Conservation (phyloP, 35 echinoderm and acorn worm genomes). For the Apostichopus californicus region DNA sequence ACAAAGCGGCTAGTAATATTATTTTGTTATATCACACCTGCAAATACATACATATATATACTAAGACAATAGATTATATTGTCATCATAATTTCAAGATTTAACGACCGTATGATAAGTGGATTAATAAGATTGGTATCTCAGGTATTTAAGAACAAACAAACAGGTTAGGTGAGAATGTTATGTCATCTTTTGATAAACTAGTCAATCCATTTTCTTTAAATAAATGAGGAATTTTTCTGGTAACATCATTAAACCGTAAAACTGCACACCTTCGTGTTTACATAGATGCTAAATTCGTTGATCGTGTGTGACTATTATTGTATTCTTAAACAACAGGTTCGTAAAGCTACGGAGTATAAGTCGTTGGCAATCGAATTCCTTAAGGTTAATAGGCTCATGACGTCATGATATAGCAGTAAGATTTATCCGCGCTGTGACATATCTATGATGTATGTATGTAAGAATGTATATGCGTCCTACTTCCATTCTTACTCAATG, state of each 20-base stretch:
- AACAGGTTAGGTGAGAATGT: background rate
- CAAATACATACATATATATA: background rate
- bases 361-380: background rate
- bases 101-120: background rate
- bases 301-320: background rate
- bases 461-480: background rate
- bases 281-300: conserved; percentile 6
- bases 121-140: conserved; percentile 4
- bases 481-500: background rate
- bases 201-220: background rate
- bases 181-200: background rate
- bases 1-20: background rate
- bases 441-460: background rate
- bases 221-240: conserved; percentile 22
- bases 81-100: background rate
- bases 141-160: conserved; percentile 29
- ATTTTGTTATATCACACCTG: background rate
- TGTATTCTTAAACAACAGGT: conserved; percentile 22
- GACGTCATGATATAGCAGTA: background rate
- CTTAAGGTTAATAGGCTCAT: background rate
- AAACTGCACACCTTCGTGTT: conserved; percentile 35
- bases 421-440: background rate
- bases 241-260: conserved; percentile 23
- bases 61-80: background rate
- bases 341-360: background rate